Percentiles rank a stretch among this genome's conserved stretches.
Conservation (phyloP, 64 coral and sea anemone genomes). For the Orbicella faveolata region DNA sequence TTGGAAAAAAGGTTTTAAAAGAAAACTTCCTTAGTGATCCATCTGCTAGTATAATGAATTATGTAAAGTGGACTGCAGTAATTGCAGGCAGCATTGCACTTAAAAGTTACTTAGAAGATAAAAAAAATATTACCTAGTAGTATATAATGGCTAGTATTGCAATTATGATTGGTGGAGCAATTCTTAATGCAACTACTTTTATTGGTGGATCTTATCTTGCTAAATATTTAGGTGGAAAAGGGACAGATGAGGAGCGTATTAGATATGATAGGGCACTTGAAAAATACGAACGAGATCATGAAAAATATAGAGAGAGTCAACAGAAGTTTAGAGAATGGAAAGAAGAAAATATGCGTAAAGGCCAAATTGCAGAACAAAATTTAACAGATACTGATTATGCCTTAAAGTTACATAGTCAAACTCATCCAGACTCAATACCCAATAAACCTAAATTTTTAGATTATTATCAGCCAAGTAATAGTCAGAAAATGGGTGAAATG, state of each 20-base stretch:
- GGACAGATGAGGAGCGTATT: background rate
- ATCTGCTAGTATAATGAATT: background rate
- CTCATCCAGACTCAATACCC: too few species aligned
- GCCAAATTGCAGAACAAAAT: too few species aligned
- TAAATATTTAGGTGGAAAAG: background rate
- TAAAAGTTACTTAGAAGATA: background rate
- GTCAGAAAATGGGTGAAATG: too few species aligned
- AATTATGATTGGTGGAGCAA: slow-evolving; percentile 37
- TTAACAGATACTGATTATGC: too few species aligned
- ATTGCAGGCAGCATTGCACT: background rate
- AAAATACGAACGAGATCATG: slow-evolving; percentile 14
- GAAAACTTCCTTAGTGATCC: background rate
- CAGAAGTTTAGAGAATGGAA: too few species aligned
- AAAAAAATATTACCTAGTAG: background rate
- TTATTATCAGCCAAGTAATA: too few species aligned
- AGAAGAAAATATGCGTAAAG: too few species aligned
- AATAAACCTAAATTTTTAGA: too few species aligned
- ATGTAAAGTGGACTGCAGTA: slow-evolving; percentile 17
- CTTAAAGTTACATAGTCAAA: too few species aligned
- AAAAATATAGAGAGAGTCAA: too few species aligned
- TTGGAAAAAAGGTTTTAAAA: slow-evolving; percentile 11
- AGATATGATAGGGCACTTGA: slow-evolving; percentile 44
- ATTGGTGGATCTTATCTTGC: slow-evolving; percentile 1
- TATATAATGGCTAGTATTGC: slow-evolving; percentile 22
- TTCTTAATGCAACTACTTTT: slow-evolving; percentile 40